Evolutionary conservation across 2,797 vertebrate species (phyloP), one percentile per base, ranked within the genome.

Genomic region (Acridotheres tristis): DNA sequence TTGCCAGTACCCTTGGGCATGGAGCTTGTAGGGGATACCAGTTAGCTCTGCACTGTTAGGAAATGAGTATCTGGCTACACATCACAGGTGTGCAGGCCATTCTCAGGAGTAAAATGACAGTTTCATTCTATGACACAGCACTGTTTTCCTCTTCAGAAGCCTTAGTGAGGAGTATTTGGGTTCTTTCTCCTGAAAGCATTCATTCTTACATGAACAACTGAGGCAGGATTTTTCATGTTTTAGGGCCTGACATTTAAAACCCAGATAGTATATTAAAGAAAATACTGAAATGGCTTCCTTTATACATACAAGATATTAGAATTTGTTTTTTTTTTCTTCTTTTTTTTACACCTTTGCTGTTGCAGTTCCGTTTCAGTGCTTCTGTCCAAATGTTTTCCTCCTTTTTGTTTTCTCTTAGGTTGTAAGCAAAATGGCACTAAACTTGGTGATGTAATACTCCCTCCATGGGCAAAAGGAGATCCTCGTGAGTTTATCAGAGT

Each of bases 401-500:
- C 5, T 53, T 63, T 66, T 43, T 65, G 12, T 47, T 57, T 72
- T 65, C 55, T 3, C 11, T 65, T 92, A 99, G 99, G 99, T 38
- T 99, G 98, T 92, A 99, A 99, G 95, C 99, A 99, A 97, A 99
- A 99, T 21, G 99, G 99, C 94, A 99, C 98, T 74, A 99, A 98
- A 89, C 98, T 99, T 57, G 98, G 99, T 7, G 99, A 99, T 51
- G 99, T 99, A 14, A 98, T 99, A 90, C 98, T 99, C 55, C 99
- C 99, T 5, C 98, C 99, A 0, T 99, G 99, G 99, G 99, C 99
- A 71, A 99, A 99, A 97, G 99, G 99, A 32, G 99, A 99, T 97
- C 99, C 99, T 2, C 98, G 99, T 55, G 99, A 99, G 97, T 99
- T 99, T 96, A 99, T 99, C 97, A 97, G 99, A 85, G 99, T 99